A percentile compares a stretch with the other conserved stretches of the same genome.
phyloP scores from a whole-genome alignment of 2,113 vertebrate genomes.

The Aspidoscelis tigris region DNA sequence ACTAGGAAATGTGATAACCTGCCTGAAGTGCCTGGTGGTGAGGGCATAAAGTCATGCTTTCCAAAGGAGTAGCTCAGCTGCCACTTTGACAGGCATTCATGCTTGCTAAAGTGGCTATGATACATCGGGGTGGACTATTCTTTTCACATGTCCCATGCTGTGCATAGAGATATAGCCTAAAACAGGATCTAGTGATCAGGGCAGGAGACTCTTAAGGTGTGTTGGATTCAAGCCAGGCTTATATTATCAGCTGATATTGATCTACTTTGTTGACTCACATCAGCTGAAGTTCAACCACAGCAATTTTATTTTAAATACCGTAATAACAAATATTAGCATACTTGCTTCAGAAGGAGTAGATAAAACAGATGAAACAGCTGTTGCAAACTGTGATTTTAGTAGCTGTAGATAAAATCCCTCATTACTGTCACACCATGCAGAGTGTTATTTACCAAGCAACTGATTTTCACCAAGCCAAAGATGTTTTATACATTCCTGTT shows the following conservation, averaged over 20 bases:
- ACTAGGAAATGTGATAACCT: too few species aligned
- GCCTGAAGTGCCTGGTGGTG: too few species aligned
- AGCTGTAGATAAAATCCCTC: conserved; percentile 57
- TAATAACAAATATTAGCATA: background rate
- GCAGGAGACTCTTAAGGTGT: background rate
- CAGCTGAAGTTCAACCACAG: background rate
- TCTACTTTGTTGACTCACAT: background rate
- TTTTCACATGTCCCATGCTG: too few species aligned
- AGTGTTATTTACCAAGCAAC: conserved; percentile 60
- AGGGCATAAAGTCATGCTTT: too few species aligned
- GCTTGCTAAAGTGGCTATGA: too few species aligned
- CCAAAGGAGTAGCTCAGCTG: too few species aligned
- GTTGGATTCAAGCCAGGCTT: background rate
- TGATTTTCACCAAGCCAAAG: conserved; percentile 43
- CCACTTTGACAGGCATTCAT: too few species aligned
- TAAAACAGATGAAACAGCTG: conserved; percentile 52
- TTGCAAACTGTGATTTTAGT: conserved; percentile 46
- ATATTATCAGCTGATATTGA: background rate
- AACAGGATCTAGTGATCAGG: background rate
- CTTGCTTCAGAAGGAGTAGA: conserved; percentile 43
- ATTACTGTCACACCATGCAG: conserved; percentile 50
- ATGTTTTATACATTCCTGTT: conserved; percentile 39
- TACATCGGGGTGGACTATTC: too few species aligned
- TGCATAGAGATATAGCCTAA: background rate
- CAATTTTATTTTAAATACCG: background rate